Base-by-base conservation (phyloP, 2,888 invertebrate genomes). In the Rhyacophila evoluta region DNA sequence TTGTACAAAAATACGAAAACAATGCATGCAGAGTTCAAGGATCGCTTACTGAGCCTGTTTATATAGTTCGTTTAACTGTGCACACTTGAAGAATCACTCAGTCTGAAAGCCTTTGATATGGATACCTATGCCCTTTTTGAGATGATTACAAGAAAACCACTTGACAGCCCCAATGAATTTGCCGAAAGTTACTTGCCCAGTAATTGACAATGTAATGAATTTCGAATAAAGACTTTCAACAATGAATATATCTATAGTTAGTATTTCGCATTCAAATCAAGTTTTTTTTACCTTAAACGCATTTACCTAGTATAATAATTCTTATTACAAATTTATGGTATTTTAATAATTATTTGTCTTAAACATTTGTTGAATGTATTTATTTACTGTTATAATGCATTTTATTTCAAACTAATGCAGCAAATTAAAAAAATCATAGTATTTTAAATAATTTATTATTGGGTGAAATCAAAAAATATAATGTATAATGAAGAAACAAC, bases 21-120 rank as follows among this genome's bases (percentile, higher is more conserved):
- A 80, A 77, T 71, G 55, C 74, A 28, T 28, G 76, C 74, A 37
- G 55, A 67, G 25, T 27, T 67, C 41, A 75, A 76, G 68, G 74
- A 75, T 73, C 72, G 12, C 75, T 75, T 78, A 68, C 75, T 41
- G 81, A 37, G 72, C 79, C 77, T 77, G 81, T 81, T 75, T 73
- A 76, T 70, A 36, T 73, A 78, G 76, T 77, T 33, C 75, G 28
- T 39, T 76, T 37, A 39, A 36, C 69, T 28, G 29, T 25, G 33
- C 27, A 39, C 79, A 79, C 81, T 81, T 29, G 73, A 80, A 73
- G 74, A 80, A 75, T 80, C 80, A 77, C 69, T 78, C 76, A 36
- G 15, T 74, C 81, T 33, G 71, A 77, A 80, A 77, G 70, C 75
- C 74, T 81, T 81, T 80, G 81, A 81, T 78, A 78, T 39, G 74